Evolutionary conservation across 2,113 vertebrate species (phyloP).

Genomic region (Heterotis niloticus): DNA sequence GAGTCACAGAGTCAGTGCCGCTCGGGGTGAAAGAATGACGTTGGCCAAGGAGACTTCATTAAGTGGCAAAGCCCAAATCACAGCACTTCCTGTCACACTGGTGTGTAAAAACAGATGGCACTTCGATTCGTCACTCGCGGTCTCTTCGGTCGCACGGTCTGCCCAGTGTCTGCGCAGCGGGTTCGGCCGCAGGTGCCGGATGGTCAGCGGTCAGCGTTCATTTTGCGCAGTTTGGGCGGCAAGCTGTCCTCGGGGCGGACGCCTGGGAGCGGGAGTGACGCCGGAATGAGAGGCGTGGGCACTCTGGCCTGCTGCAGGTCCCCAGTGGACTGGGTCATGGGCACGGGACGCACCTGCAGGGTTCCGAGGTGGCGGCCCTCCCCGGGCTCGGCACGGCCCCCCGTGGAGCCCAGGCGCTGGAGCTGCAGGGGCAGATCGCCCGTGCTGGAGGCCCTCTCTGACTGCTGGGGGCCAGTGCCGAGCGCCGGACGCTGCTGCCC

Average conservation of each 20-base stretch:
- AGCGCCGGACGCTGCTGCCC: conserved; percentile 55
- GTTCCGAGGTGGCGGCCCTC: conserved; percentile 62
- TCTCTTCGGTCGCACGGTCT: neutral
- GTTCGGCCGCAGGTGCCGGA: neutral
- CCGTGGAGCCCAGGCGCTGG: conserved; percentile 61
- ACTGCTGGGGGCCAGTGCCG: conserved; percentile 50
- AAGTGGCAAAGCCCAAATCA: neutral
- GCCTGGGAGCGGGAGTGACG: conserved; percentile 36
- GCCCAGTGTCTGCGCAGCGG: neutral
- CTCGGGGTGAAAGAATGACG: no score
- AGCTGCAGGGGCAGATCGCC: conserved; percentile 72
- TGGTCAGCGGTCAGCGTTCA: conserved; percentile 64
- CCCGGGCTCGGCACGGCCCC: conserved; percentile 58
- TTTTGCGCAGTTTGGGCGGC: conserved; percentile 67
- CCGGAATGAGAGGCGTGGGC: conserved; percentile 39
- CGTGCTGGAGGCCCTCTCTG: conserved; percentile 66
- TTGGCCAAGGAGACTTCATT: no score
- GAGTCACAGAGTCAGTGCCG: no score
- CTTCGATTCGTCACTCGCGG: neutral
- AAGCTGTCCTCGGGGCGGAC: conserved; percentile 65
- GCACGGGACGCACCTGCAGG: conserved; percentile 54
- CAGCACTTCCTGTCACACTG: neutral
- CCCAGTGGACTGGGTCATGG: conserved; percentile 46
- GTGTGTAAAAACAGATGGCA: neutral
- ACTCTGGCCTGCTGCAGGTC: conserved; percentile 55